Base-by-base conservation (phyloP, 2,113 vertebrate species). In the Orthochromis indermauri region DNA sequence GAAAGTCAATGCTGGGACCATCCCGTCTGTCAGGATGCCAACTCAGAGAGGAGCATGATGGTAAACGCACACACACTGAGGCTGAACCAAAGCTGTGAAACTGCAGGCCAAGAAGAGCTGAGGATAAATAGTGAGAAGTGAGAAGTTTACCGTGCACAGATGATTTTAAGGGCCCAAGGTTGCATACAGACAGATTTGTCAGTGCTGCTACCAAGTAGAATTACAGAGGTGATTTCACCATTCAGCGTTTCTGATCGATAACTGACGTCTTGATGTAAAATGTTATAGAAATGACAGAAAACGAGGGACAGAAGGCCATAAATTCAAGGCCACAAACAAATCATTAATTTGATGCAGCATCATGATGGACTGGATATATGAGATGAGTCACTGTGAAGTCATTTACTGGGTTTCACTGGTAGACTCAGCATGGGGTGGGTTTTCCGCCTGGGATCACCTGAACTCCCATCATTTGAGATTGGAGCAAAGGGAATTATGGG, bases 1-100 rank as follows among this genome's bases (percentile, higher is more conserved):
- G 88, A 33, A 11, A 81, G 93, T 85, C 96, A 96, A 19, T 99
- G 98, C 90, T 96, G 96, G 97, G 96, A 97, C 21, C 96, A 94
- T 68, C 86, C 88, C 10, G 93, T 81, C 37, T 98, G 98, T 87
- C 94, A 93, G 92, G 97, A 97, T 16, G 93, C 97, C 9, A 91
- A 80, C 91, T 95, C 95, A 1, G 95, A 97, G 42, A 94, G 90
- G 7, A 95, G 95, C 66, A 57, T 97, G 31, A 84, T 96, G 97
- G 98, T 83, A 81, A 86, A 73, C 12, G 2, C 35, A 26, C 21
- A 37, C 1, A 61, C 1, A 17, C 57, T 19, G 16, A 63, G 5
- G 16, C 4, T 63, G 28, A 63, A 33, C 59, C 16, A 63, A 63
- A 33, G 31, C 28, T 61, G 57, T 0, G 59, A 33, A 61, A 63